These are phyloP conservation scores for Muraenolepis orangiensis DNA, from an alignment of 2,797 vertebrate species.

Conservation along the genomic window DNA sequence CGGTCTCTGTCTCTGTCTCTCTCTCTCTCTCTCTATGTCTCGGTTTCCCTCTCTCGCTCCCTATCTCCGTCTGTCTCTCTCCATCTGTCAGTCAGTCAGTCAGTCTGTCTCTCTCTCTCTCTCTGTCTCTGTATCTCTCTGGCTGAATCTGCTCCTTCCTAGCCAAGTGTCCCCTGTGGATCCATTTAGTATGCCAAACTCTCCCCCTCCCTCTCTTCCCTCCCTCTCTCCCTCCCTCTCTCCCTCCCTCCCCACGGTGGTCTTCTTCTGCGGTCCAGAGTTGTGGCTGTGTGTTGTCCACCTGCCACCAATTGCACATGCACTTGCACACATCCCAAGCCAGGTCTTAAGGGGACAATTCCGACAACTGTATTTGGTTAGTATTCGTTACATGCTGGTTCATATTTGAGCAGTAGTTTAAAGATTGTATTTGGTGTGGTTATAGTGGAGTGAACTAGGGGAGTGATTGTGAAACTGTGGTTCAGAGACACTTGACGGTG, in stretches of 20 bases:
- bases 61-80: not conserved
- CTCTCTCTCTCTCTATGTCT: not conserved
- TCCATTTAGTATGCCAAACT: slow-evolving; percentile 6
- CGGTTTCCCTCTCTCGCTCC: no score
- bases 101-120: not conserved
- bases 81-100: not conserved
- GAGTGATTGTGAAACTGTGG: not conserved
- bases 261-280: slow-evolving; percentile 8
- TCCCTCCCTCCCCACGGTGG: no score
- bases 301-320: slow-evolving; percentile 5
- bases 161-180: slow-evolving; percentile 19
- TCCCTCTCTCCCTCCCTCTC: not conserved
- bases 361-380: not conserved
- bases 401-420: no score
- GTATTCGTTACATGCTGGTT: not conserved
- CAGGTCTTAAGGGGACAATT: slow-evolving; percentile 8
- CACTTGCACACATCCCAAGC: slow-evolving; percentile 19
- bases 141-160: slow-evolving; percentile 19
- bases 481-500: not conserved
- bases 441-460: not conserved
- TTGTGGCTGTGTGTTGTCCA: slow-evolving; percentile 25
- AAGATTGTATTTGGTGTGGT: not conserved
- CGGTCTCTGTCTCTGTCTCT: not conserved
- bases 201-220: not conserved
- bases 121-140: slow-evolving; percentile 6